These are phyloP conservation scores for Cossypha caffra DNA, from an alignment of 2,797 vertebrate genomes.

Conservation along the genomic window DNA sequence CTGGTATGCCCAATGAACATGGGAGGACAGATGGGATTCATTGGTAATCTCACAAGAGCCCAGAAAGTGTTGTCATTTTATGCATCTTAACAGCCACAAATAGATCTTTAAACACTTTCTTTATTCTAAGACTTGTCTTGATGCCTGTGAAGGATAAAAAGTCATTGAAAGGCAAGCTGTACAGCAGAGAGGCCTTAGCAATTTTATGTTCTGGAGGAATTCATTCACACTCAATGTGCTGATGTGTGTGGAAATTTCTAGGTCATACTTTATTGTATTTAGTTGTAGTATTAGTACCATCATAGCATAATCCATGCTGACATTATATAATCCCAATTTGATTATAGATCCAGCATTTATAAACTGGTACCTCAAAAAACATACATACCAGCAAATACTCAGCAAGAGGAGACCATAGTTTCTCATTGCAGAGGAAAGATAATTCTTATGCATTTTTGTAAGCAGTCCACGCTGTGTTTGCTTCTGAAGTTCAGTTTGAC, in stretches of 20 bases:
- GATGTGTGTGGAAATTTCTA: neutral
- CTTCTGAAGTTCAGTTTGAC: neutral
- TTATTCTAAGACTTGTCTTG: neutral
- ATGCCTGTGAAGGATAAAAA: neutral
- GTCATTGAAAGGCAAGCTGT: neutral
- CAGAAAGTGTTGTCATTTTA: neutral
- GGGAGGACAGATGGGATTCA: neutral
- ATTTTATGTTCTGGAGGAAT: neutral
- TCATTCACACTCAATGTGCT: neutral
- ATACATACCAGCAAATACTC: neutral
- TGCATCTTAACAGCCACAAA: neutral
- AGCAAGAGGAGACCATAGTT: accelerated
- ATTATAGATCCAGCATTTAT: neutral
- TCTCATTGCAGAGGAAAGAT: neutral
- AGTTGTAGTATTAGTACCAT: neutral
- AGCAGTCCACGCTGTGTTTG: neutral
- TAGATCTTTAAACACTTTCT: neutral
- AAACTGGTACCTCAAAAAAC: neutral
- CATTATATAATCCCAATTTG: neutral
- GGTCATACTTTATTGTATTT: neutral
- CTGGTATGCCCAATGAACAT: neutral
- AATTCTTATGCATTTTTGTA: neutral
- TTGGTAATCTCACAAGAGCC: neutral
- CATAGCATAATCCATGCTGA: neutral
- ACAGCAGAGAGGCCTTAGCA: neutral